Percentiles rank a stretch among this genome's conserved stretches.
Conservation (phyloP, 2,113 vertebrate genomes). For the Symphodus melops region DNA sequence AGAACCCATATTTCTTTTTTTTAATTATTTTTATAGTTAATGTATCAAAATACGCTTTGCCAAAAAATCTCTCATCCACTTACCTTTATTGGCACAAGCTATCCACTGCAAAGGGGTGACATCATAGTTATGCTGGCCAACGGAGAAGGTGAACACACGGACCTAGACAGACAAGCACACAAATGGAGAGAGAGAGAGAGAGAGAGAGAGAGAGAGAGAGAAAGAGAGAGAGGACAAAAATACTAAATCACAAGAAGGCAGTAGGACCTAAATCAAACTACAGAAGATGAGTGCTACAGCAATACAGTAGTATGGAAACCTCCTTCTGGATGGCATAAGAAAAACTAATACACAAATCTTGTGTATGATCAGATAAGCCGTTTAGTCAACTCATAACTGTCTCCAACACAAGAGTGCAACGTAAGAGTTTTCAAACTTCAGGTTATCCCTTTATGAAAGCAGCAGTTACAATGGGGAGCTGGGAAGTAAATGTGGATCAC, state of each 20-base stretch:
- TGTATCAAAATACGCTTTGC: background rate
- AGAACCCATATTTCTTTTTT: background rate
- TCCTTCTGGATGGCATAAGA: conserved; percentile 5
- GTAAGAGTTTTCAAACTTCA: conserved; percentile 49
- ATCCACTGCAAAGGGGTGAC: conserved; percentile 98
- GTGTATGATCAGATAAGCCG: conserved; percentile 21
- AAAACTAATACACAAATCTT: conserved; percentile 11
- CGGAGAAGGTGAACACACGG: conserved; percentile 97
- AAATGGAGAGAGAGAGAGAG: background rate
- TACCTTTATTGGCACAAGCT: conserved; percentile 97
- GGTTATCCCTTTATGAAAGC: conserved; percentile 56
- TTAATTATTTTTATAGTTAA: background rate
- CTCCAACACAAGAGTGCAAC: conserved; percentile 7
- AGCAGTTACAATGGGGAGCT: conserved; percentile 23
- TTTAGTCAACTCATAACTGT: conserved; percentile 28
- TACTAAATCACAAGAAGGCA: background rate
- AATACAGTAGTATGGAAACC: background rate
- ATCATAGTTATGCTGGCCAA: conserved; percentile 97
- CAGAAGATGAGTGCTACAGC: background rate
- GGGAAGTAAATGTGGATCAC: conserved; percentile 27
- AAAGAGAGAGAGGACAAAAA: conserved; percentile 5
- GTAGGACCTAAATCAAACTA: background rate
- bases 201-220: conserved; percentile 2
- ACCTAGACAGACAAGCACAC: conserved; percentile 70
- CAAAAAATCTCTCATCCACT: background rate